phyloP scores from a whole-genome alignment of 2,888 invertebrate genomes.

The Drosophila heteroneura region DNA sequence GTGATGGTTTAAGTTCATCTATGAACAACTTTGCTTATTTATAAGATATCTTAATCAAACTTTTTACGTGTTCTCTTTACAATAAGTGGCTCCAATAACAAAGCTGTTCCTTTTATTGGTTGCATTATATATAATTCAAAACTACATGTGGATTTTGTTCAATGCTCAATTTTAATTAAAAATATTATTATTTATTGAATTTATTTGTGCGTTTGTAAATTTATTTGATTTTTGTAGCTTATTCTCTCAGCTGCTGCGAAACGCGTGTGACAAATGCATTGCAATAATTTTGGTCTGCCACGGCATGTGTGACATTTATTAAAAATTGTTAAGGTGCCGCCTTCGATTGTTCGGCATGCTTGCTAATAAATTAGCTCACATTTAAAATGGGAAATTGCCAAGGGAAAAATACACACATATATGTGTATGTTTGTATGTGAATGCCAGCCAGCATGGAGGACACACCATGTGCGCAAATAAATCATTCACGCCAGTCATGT shows the following conservation, averaged over 20 bases:
- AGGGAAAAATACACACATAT: constrained; percentile 32
- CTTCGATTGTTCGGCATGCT: constrained; percentile 37
- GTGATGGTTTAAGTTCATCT: background rate
- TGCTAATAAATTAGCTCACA: constrained; percentile 74
- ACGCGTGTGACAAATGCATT: constrained; percentile 68
- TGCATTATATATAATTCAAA: background rate
- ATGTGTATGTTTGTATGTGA: constrained; percentile 31
- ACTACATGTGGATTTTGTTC: constrained; percentile 12
- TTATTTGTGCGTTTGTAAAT: constrained; percentile 51
- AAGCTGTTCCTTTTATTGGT: background rate
- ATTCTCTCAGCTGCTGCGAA: constrained; percentile 42
- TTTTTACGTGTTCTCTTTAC: background rate
- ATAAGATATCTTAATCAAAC: background rate
- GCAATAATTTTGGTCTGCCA: constrained; percentile 71
- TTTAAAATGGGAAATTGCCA: constrained; percentile 68
- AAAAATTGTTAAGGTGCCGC: constrained; percentile 71
- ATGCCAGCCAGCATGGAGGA: constrained; percentile 14
- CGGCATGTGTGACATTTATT: constrained; percentile 75
- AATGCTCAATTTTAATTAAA: constrained; percentile 68
- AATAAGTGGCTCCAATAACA: background rate
- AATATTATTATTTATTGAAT: constrained; percentile 69
- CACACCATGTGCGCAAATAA: constrained; percentile 49
- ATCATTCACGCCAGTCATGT: constrained; percentile 50
- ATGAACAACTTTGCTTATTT: background rate
- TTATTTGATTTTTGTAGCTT: constrained; percentile 22